Evolutionary conservation across 1,140 invertebrate genomes (phyloP).

Genomic region (Ceratina japonica): DNA sequence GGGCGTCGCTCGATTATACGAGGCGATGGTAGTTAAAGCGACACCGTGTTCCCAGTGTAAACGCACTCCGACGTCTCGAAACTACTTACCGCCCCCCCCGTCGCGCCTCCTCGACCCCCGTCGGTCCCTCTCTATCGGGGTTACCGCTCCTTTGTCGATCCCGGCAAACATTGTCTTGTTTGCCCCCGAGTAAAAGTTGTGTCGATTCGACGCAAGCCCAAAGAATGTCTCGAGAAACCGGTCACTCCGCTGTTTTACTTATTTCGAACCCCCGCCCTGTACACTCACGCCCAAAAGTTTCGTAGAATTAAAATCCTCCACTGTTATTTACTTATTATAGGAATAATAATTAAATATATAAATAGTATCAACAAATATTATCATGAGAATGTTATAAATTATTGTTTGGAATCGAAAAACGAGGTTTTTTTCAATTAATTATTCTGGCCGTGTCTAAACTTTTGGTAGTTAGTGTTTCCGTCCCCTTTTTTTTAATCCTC

Average conservation of each 20-base stretch:
- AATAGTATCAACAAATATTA: no score
- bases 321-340: no score
- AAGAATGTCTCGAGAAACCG: not conserved
- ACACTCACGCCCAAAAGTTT: no score
- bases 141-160: conserved; percentile 12
- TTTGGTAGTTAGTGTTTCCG: conserved; percentile 16
- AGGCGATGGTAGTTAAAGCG: conserved; percentile 17
- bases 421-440: no score
- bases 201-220: conserved; percentile 20
- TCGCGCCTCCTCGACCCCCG: no score
- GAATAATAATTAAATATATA: no score
- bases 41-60: conserved; percentile 36
- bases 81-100: conserved; percentile 17
- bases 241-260: not conserved
- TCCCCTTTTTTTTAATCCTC: conserved; percentile 17
- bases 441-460: not conserved
- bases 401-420: no score
- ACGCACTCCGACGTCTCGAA: conserved; percentile 35
- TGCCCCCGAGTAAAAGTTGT: conserved; percentile 50
- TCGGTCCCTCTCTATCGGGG: not conserved
- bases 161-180: conserved; percentile 53
- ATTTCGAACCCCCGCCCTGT: no score
- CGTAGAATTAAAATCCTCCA: no score
- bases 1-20: conserved; percentile 25
- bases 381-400: no score